These are phyloP conservation scores for Chaunax sp. DNA, from an alignment of 2,797 vertebrate species.

Conservation along the genomic window DNA sequence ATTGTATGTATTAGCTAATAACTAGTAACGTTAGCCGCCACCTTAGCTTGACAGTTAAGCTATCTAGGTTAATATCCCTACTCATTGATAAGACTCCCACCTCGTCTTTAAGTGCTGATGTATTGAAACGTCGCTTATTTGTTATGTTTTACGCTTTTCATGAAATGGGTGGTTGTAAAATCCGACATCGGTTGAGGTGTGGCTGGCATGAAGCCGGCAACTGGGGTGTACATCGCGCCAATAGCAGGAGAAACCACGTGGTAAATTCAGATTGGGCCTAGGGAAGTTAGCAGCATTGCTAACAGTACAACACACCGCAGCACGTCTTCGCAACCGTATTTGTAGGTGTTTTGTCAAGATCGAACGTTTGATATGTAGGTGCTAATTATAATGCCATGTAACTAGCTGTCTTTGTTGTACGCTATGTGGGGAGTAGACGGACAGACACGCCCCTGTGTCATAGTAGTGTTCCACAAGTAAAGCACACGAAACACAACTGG, in stretches of 20 bases:
- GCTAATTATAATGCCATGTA: background rate
- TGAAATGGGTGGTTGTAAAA: conserved; percentile 21
- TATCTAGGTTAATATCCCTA: background rate
- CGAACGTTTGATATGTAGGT: background rate
- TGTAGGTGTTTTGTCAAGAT: conserved; percentile 1
- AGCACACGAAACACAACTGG: conserved; percentile 12
- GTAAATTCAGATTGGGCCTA: conserved; percentile 66
- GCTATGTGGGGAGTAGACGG: conserved; percentile 18
- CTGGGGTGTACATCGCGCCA: conserved; percentile 62
- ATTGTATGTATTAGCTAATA: conserved; percentile 7
- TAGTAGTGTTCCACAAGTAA: conserved; percentile 13
- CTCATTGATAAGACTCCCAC: conserved; percentile 16
- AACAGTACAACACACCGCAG: conserved; percentile 40
- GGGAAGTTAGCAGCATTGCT: conserved; percentile 72
- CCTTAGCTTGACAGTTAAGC: conserved; percentile 3
- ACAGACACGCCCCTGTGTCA: conserved; percentile 75
- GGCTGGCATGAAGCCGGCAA: conserved; percentile 70
- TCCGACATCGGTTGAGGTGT: conserved; percentile 52
- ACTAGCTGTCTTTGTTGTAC: background rate
- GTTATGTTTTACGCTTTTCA: background rate
- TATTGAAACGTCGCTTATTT: background rate
- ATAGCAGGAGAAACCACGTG: conserved; percentile 77
- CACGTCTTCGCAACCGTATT: conserved; percentile 1
- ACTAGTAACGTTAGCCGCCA: conserved; percentile 11
- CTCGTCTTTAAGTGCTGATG: background rate